phyloP scores from a whole-genome alignment of 1,140 invertebrate species.

The Anastrepha obliqua region DNA sequence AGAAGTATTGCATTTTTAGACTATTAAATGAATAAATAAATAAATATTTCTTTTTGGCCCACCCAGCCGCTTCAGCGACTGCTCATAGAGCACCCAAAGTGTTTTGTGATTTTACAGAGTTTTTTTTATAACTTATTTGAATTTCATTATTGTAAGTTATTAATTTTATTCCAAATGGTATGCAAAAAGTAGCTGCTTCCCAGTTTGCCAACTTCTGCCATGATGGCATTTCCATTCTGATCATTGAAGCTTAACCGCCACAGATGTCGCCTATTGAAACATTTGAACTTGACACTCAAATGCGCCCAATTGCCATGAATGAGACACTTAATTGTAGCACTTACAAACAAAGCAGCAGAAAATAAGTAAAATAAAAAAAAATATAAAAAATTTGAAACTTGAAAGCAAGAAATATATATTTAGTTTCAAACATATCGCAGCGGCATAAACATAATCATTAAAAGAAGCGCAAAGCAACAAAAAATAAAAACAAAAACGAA shows the following conservation, averaged over 20 bases:
- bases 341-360: neutral
- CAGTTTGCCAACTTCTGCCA: neutral
- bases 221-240: neutral
- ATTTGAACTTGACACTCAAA: constrained; percentile 53
- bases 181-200: neutral
- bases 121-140: no score
- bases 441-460: constrained; percentile 9
- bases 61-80: no score
- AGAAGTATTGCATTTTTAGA: no score
- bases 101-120: no score
- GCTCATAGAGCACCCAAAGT: no score
- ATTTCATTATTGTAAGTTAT: neutral
- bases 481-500: neutral
- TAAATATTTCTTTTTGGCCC: no score
- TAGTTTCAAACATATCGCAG: neutral
- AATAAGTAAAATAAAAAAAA: neutral
- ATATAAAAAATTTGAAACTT: no score
- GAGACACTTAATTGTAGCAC: constrained; percentile 33
- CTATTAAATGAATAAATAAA: no score
- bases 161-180: neutral
- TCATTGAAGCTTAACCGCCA: neutral
- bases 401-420: no score
- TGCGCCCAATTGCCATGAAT: constrained; percentile 13
- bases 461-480: neutral
- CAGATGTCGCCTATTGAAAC: constrained; percentile 11